Evolutionary conservation across 1,140 invertebrate genomes (phyloP), one percentile per base, ranked within the genome.

Genomic region (Lordiphosa collinella): DNA sequence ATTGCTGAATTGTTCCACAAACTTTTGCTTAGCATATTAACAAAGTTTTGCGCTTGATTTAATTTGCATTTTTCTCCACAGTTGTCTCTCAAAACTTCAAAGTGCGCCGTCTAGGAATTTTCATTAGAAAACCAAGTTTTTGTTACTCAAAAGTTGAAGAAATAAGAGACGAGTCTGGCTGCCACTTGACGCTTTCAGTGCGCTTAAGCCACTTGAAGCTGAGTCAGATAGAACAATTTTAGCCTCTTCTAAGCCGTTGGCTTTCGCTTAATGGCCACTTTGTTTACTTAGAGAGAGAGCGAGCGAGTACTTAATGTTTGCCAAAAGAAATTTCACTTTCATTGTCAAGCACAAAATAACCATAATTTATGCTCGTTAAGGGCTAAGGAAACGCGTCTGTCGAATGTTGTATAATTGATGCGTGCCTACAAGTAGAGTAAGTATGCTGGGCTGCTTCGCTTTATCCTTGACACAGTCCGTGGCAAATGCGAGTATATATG

Each of bases 41-140:
- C 59, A 82, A 82, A 82, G 76, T 82, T 84, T 82, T 38, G 63
- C 65, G 58, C 61, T 84, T 84, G 62, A 84, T 82, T 84, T 84
- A 84, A 82, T 84, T 68, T 84, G 56, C 66, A 54, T 71, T 76
- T 41, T 72, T 43, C 51, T 53, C 41, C 35, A 40, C 37, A 47
- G 31, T 36, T 22, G 38, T 43, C 43, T 47, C 14, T 36, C 34
- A 37, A 32, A 49, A 56, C 53, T 18, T 61, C 54, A 68, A 79
- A 68, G 34, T 58, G 50, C 10, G 31, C 31, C 43, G 54, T 44
- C 40, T 51, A 48, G 55, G 54, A 84, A 72, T 84, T 73, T 76
- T 68, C 40, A 50, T 51, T 58, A 46, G 31, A 11, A 34, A 25
- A 6, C 16, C 44, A 67, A 61, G n/a, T 50, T 69, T 11, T 2